phyloP scores from a whole-genome alignment of 2,113 vertebrate genomes.

The Lagopus leucura region DNA sequence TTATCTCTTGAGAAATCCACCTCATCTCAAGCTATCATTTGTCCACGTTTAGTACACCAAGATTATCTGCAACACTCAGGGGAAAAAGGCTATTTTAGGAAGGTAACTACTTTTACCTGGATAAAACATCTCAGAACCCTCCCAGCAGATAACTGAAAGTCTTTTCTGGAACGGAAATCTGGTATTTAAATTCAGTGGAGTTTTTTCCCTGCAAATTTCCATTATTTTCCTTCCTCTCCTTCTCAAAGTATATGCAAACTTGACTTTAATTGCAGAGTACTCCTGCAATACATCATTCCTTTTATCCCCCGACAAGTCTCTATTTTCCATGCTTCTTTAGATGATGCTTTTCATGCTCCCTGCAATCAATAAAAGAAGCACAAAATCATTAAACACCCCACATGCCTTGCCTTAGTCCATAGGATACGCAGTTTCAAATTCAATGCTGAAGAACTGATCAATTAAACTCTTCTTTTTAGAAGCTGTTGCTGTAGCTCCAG shows the following conservation, averaged over 20 bases:
- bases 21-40: not conserved
- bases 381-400: not conserved
- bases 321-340: not conserved
- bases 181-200: not conserved
- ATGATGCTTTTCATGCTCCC: not conserved
- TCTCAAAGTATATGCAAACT: not conserved
- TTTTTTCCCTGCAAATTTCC: not conserved
- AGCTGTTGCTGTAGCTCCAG: conserved; percentile 77
- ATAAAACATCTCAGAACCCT: not conserved
- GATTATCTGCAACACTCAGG: not conserved
- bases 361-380: not conserved
- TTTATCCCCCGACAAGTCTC: not conserved
- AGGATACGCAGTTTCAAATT: conserved; percentile 98
- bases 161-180: not conserved
- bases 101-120: not conserved
- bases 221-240: not conserved
- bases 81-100: not conserved
- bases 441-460: conserved; percentile 97
- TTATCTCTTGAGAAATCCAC: not conserved
- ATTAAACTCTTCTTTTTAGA: conserved; percentile 96
- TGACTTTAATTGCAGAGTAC: not conserved
- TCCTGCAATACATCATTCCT: not conserved
- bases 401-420: conserved; percentile 39
- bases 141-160: not conserved
- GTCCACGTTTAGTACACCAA: not conserved